Base-by-base conservation (phyloP, 2,113 vertebrate genomes). In the Peucedramus taeniatus region DNA sequence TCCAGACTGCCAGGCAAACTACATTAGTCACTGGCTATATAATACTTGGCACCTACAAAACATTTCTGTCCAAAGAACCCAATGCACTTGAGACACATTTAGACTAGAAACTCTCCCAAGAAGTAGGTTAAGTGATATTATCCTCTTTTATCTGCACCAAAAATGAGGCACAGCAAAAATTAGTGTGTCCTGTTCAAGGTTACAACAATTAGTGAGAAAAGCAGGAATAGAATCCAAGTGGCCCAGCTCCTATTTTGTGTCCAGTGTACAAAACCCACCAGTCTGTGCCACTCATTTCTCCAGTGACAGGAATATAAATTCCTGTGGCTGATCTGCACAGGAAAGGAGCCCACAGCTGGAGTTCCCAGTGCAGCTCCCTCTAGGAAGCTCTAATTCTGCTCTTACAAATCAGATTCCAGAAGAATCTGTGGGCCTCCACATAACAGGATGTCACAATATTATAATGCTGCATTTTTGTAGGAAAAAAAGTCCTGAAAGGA, bases 81-180 rank as follows among this genome's bases (percentile, higher is more conserved):
- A 87, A 86, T 63, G 68, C 93, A 95, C 65, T 81, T 68, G 88
- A 83, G 93, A 95, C 90, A 90, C 85, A 96, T 89, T 92, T 89
- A 90, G 88, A 89, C 40, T 20, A 81, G 69, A 90, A 95, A 84
- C 72, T 81, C 84, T 75, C 91, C 47, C 27, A 57, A 77, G 72
- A 96, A 97, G 64, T 88, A 94, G 95, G 92, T 88, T 90, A 96
- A 92, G 60, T 64, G 69, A 60, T 87, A 95, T 86, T 70, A 92
- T 86, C 76, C 37, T 47, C 57, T 87, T 97, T 90, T 65, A 94
- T n/a, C 72, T 2, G 0, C 35, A 70, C 28, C 2, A 77, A 92
- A 94, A 94, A 61, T 10, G 37, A 94, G 76, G 63, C 68, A 86
- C 27, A 44, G 40, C 51, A 76, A 86, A 77, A 88, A 87, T 45